phyloP scores from a whole-genome alignment of 2,797 vertebrate species.

The Gymnothorax javanicus region DNA sequence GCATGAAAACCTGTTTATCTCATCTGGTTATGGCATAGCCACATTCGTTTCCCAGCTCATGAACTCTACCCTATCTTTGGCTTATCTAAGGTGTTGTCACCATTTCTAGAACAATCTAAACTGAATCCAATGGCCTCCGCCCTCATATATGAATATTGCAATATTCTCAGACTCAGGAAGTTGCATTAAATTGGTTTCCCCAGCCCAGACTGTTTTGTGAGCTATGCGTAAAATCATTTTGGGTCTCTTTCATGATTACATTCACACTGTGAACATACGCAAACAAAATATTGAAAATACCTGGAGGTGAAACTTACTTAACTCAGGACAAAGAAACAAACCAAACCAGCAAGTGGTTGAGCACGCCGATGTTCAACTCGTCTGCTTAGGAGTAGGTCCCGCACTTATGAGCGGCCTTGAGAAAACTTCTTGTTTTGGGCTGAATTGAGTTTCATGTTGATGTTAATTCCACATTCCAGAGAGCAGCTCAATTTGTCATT shows the following conservation, averaged over 20 bases:
- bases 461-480: not conserved
- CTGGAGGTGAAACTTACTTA: not conserved
- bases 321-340: not conserved
- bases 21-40: not conserved
- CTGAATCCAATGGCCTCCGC: not conserved
- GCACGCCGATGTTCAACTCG: not conserved
- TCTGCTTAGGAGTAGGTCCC: not conserved
- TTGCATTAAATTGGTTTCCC: not conserved
- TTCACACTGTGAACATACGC: not conserved
- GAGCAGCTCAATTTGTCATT: not conserved
- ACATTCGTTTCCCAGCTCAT: not conserved
- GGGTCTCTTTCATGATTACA: not conserved
- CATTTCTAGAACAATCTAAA: not conserved
- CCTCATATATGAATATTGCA: not conserved
- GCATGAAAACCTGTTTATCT: not conserved
- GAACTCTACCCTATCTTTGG: not conserved
- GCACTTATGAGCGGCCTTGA: constrained; percentile 47
- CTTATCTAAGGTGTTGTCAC: not conserved
- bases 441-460: not conserved
- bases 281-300: not conserved
- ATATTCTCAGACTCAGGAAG: not conserved
- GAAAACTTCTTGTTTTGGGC: constrained; percentile 37
- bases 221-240: not conserved
- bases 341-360: not conserved
- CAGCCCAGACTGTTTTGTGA: not conserved